Base-by-base conservation (phyloP, 2,888 invertebrate genomes). In the Helobdella robusta region DNA sequence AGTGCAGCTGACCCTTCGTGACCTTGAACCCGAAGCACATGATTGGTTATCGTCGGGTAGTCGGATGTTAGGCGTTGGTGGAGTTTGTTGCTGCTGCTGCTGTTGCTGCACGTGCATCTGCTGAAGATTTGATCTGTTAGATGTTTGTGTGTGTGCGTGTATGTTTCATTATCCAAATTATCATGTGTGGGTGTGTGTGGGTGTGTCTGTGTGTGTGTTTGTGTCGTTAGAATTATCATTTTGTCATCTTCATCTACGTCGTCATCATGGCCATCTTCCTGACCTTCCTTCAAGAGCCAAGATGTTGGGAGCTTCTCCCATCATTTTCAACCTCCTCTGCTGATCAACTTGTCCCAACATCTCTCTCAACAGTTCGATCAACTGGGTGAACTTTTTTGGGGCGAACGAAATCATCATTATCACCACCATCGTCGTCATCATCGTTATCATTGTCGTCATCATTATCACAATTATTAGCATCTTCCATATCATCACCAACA, bases 341-440 rank as follows among this genome's bases (percentile, higher is more conserved):
- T 87, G 84, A 74, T 74, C 78, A 50, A 81, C 79, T 67, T 79
- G 77, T 62, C 79, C 78, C 68, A 95, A 82, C 93, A 95, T 92
- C 74, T 92, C 91, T 76, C 91, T 89, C 67, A 94, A 83, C 58
- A 92, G 88, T 66, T 88, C 87, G 69, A 89, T 83, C 35, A 91
- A 83, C 71, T 84, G 83, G 66, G 85, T 86, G 58, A 71, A 71
- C 71, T 71, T n/a, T n/a, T n/a, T n/a, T n/a, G n/a, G n/a, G n/a
- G n/a, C n/a, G n/a, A n/a, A n/a, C n/a, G n/a, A n/a, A n/a, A n/a
- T n/a, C n/a, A n/a, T n/a, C n/a, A n/a, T n/a, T n/a, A n/a, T n/a
- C n/a, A n/a, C n/a, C n/a, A n/a, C n/a, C n/a, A n/a, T n/a, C n/a
- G n/a, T n/a, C n/a, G n/a, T n/a, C n/a, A n/a, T n/a, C n/a, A n/a